phyloP scores from a whole-genome alignment of 2,888 invertebrate genomes.

The Apeira syringaria region DNA sequence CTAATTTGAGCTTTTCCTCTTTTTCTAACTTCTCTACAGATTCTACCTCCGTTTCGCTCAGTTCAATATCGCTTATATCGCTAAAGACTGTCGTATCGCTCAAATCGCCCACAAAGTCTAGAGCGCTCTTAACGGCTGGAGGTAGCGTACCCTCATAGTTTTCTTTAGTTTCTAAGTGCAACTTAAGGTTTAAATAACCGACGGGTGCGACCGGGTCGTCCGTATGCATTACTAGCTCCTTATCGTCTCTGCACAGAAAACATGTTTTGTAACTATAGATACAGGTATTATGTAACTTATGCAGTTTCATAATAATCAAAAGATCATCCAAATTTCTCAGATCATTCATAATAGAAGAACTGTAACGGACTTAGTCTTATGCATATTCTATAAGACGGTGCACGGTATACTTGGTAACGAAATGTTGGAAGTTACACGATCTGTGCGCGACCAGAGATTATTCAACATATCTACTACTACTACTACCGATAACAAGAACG shows the following conservation, averaged over 20 bases:
- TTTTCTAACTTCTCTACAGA: slow-evolving; percentile 81
- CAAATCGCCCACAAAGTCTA: slow-evolving; percentile 85
- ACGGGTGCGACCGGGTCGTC: slow-evolving; percentile 97
- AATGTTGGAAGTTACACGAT: no score
- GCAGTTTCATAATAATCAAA: no score
- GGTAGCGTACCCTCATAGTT: slow-evolving; percentile 65
- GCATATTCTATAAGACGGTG: no score
- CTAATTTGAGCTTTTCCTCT: slow-evolving; percentile 49
- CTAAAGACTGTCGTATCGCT: slow-evolving; percentile 86
- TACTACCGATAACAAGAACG: no score
- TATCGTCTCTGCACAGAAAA: slow-evolving; percentile 86
- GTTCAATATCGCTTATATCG: slow-evolving; percentile 85
- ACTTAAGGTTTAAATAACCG: slow-evolving; percentile 94
- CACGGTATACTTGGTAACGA: no score
- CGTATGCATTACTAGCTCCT: slow-evolving; percentile 94
- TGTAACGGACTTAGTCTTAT: no score
- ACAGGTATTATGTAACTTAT: no score
- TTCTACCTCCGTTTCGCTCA: slow-evolving; percentile 85
- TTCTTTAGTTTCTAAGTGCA: slow-evolving; percentile 89
- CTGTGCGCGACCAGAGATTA: no score
- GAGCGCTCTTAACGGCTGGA: slow-evolving; percentile 79
- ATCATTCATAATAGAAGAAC: no score
- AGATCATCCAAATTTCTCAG: no score
- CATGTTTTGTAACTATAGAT: no score
- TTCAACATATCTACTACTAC: no score